Conservation (phyloP, 2,888 invertebrate species). For the Pollenia labialis region DNA sequence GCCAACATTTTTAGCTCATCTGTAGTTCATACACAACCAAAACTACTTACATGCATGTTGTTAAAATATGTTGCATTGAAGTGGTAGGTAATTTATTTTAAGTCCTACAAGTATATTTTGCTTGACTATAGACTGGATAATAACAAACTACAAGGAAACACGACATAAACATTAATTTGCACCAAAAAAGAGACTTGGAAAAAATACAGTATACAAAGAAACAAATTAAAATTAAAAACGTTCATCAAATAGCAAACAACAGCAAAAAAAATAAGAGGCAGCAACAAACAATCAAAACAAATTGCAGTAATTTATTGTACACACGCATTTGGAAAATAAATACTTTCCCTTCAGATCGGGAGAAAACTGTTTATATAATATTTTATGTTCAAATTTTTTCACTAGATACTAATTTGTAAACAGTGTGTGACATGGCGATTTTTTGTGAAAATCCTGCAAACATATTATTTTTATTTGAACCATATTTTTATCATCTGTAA, state of each 20-base stretch:
- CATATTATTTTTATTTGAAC: too few species aligned
- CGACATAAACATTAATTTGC: constrained; percentile 81
- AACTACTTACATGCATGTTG: background rate
- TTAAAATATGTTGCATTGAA: constrained; percentile 8
- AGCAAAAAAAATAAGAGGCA: constrained; percentile 37
- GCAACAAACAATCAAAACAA: constrained; percentile 75
- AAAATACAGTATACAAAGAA: constrained; percentile 65
- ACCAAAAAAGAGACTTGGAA: constrained; percentile 36
- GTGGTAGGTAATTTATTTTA: constrained; percentile 31
- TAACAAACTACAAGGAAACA: constrained; percentile 72
- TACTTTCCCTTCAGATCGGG: background rate
- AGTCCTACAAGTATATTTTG: constrained; percentile 1
- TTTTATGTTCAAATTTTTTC: too few species aligned
- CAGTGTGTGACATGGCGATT: too few species aligned
- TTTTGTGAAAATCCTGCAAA: too few species aligned
- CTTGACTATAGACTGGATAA: constrained; percentile 44
- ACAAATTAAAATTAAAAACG: constrained; percentile 68
- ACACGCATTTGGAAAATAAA: constrained; percentile 52
- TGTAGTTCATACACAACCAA: background rate
- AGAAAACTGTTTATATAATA: background rate
- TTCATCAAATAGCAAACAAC: constrained; percentile 75
- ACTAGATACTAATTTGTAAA: too few species aligned
- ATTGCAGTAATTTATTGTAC: constrained; percentile 80
- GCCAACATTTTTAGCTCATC: background rate
- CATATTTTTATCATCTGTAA: too few species aligned